Evolutionary conservation across 2,113 vertebrate genomes (phyloP), one percentile per base, ranked within the genome.

Genomic region (Acanthisitta chloris): DNA sequence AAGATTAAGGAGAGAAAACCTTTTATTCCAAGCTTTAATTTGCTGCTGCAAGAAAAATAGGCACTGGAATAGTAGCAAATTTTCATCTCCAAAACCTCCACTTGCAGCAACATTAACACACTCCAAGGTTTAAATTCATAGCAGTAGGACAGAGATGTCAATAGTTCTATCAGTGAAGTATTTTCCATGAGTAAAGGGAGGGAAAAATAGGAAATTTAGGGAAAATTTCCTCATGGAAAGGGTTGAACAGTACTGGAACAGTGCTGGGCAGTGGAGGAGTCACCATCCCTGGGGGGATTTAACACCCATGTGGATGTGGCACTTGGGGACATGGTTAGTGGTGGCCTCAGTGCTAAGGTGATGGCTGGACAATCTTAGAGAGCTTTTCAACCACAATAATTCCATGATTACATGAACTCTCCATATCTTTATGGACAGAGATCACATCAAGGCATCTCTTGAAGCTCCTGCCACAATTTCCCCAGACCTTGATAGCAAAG

Each of bases 1-100:
- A 48, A 14, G 65, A 64, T 81, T 74, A 38, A 92, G 82, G 94
- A 31, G 5, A 74, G 31, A 51, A 79, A 70, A 12, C 6, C 28
- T 73, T 77, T 67, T 21, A 61, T 70, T 85, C 26, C 33, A 61
- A 38, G 61, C n/a, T 90, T 88, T 65, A 81, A 95, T 87, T 92
- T 96, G 77, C 83, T 82, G 42, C 31, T 67, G 31, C 48, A 80
- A 90, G 81, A 36, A 86, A 95, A 92, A 52, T 1, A 20, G 54
- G 31, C 64, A 57, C 19, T 52, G 86, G 64, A 72, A 40, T 10
- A 49, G 36, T 29, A 52, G 65, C 52, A 79, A 90, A 88, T 33
- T 85, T 87, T 49, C 79, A 81, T 46, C 42, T 65, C 61, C 65
- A 72, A 36, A 48, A 90, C n/a, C 54, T 42, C 42, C 40, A 36